Evolutionary conservation across 64 coral and sea anemone species (phyloP), one percentile per base, ranked within the genome.

Genomic region (Pocillopora verrucosa): DNA sequence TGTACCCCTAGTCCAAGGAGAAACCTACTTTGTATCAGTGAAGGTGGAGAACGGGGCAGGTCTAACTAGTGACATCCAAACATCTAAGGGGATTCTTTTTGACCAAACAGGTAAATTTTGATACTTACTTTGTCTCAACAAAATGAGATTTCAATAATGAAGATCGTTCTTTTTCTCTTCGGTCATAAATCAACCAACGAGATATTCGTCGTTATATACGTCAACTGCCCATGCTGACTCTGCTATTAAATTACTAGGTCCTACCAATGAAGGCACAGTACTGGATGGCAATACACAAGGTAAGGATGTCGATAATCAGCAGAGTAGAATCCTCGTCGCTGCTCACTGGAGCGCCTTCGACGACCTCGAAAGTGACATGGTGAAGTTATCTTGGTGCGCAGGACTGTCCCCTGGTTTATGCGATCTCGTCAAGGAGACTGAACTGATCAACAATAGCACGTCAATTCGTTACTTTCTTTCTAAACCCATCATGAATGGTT

Each of bases 341-440:
- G 96, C 96, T 17, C 76, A 92, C 63, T 98, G 96, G 96, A 93
- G 57, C n/a, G 58, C 60, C 22, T 89, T 96, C 58, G 94, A 96
- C 35, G 94, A 96, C 57, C 76, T 79, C 65, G 96, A 98, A 59
- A 98, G 96, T 89, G 90, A 94, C 86, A 82, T 98, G 58, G 83
- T 88, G 22, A 92, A 86, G 61, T 58, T 98, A 16, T 85, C 92
- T 13, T 98, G 92, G 92, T 98, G 96, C 89, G 89, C 87, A 22
- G 94, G 94, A 67, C 72, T 67, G 16, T 65, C 60, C 36, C 75
- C 62, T 61, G 63, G 81, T 76, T 1, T 45, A 37, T 98, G 96
- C 36, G 92, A 98, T 34, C 57, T 98, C 11, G 41, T 80, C 4
- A 56, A 82, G 25, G 72, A 73, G 20, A 94, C 16, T 1, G 11